Base-by-base conservation (phyloP, 2,113 vertebrate species). In the Laticauda laticaudata region DNA sequence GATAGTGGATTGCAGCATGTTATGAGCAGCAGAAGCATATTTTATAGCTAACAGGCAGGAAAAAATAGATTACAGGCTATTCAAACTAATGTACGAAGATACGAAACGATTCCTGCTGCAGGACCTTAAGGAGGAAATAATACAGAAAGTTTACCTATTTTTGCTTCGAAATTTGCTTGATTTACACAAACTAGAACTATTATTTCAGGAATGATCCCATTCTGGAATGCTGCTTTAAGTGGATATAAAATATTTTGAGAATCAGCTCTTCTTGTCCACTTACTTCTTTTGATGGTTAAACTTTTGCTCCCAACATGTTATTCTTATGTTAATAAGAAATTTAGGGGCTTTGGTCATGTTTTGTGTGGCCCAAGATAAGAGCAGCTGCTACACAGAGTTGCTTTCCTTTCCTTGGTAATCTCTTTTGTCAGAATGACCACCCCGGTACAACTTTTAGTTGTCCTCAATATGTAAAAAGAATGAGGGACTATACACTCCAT, bases 211-310 rank as follows among this genome's bases (percentile, higher is more conserved):
- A n/a, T 5, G 53, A 54, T 54, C 29, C 20, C 64, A 0, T 86
- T 94, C 45, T 61, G 89, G 39, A 15, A 45, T 48, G 51, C 34
- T 91, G 56, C 8, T 57, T 34, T 90, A 39, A n/a, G 26, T 4
- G 61, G 61, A 12, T 64, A 64, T 64, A 14, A 64, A 29, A 64
- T 64, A n/a, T 3, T 61, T 89, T 90, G 88, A n/a, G 57, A 89
- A 7, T 4, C 0, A 0, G 26, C 24, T 91, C 26, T 87, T 15
- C 85, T 0, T 54, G n/a, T 51, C 48, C 48, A 51, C 48, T 51
- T 51, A 9, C 48, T 51, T 8, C 8, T 55, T 90, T 48, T 53
- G 45, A 90, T 81, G 2, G 51, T 34, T 24, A 9, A 26, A 54
- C 21, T 23, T 18, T 23, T 24, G 45, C 45, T 45, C 43, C 85